Evolutionary conservation across 2,113 vertebrate species (phyloP).

Genomic region (Sander vitreus): DNA sequence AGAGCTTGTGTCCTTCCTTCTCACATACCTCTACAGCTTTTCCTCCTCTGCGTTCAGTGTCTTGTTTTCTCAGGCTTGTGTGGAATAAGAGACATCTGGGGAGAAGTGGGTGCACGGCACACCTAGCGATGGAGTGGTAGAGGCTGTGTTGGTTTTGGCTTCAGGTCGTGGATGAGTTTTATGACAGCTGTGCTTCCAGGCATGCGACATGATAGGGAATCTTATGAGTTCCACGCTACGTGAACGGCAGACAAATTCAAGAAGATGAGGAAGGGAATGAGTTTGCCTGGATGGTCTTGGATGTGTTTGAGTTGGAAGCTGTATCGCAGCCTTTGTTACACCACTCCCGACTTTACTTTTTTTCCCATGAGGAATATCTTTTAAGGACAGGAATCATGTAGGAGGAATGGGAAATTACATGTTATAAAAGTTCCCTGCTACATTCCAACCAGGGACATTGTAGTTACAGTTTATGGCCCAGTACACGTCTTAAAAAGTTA

Average conservation of each 20-base stretch:
- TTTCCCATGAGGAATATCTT: neutral
- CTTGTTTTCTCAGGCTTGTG: conserved; percentile 70
- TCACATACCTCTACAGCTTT: conserved; percentile 61
- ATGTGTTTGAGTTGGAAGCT: conserved; percentile 11
- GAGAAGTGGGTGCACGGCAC: conserved; percentile 13
- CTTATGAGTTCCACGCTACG: neutral
- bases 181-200: conserved; percentile 39
- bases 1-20: conserved; percentile 46
- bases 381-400: neutral
- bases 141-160: conserved; percentile 50
- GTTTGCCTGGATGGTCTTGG: neutral
- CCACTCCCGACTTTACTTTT: neutral
- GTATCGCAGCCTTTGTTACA: conserved; percentile 6
- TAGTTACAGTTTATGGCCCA: neutral
- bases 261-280: neutral
- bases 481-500: no score
- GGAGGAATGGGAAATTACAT: neutral
- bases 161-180: conserved; percentile 20
- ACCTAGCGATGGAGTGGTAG: neutral
- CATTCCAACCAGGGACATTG: neutral
- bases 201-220: conserved; percentile 19
- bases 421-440: neutral
- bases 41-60: conserved; percentile 37
- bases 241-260: neutral
- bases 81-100: conserved; percentile 63